Percentiles rank a stretch among this genome's conserved stretches.
Conservation (phyloP, 2,113 vertebrate species). For the Oreocharis arfaki region DNA sequence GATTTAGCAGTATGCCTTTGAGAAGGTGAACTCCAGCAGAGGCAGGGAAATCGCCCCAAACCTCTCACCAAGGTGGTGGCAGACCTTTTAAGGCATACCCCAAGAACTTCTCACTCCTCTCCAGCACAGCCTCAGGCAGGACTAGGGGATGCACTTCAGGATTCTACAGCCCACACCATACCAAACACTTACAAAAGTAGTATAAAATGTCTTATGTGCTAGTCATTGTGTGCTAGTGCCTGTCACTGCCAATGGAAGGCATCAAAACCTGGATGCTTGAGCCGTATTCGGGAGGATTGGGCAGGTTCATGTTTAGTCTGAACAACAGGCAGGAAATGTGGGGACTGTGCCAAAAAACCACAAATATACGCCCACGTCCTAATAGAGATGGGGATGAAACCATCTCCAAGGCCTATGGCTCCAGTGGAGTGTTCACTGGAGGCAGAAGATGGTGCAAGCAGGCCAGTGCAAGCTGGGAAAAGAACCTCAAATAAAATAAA, state of each 20-base stretch:
- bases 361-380: neutral
- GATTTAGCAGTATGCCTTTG: conserved; percentile 22
- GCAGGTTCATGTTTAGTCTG: neutral
- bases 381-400: neutral
- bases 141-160: neutral
- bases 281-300: neutral
- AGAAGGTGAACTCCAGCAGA: neutral
- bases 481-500: neutral
- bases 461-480: neutral
- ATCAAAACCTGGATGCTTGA: neutral
- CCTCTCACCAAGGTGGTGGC: neutral
- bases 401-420: neutral
- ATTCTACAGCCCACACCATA: neutral
- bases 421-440: neutral
- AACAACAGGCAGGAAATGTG: neutral
- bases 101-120: neutral
- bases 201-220: neutral
- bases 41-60: neutral
- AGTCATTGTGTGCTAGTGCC: neutral
- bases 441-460: neutral
- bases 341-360: accelerated
- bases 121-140: neutral
- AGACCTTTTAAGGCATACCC: neutral
- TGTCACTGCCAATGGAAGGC: neutral
- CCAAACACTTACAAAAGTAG: neutral